phyloP scores from a whole-genome alignment of 2,888 invertebrate genomes.

The Oscheius onirici region DNA sequence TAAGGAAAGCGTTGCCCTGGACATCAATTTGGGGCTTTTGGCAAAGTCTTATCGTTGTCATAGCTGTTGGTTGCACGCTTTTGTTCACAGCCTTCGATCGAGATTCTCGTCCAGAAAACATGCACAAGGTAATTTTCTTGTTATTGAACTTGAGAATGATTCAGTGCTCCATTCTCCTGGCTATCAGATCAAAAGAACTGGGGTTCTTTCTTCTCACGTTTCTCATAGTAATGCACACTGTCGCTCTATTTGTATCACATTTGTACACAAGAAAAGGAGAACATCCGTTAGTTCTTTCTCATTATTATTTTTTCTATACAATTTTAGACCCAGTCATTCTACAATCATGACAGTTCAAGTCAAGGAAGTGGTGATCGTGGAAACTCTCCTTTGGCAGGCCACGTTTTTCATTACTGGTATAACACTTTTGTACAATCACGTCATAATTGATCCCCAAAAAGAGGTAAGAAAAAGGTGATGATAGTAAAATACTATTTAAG shows the following conservation, averaged over 20 bases:
- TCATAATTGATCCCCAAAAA: slow-evolving; percentile 43
- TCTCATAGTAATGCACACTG: slow-evolving; percentile 43
- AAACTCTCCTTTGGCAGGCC: slow-evolving; percentile 47
- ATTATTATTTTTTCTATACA: background rate
- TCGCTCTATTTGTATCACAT: slow-evolving; percentile 33
- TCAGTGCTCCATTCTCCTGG: slow-evolving; percentile 52
- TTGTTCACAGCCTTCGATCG: slow-evolving; percentile 55
- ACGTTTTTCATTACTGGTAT: slow-evolving; percentile 47
- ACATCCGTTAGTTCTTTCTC: slow-evolving; percentile 35
- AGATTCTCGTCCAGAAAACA: slow-evolving; percentile 36
- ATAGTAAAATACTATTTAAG: slow-evolving; percentile 2
- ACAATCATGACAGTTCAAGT: slow-evolving; percentile 35
- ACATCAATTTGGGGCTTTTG: slow-evolving; percentile 49
- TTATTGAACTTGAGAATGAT: background rate
- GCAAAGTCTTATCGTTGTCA: slow-evolving; percentile 45
- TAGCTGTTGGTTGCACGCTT: slow-evolving; percentile 42
- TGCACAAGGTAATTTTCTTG: slow-evolving; percentile 47
- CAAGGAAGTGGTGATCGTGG: slow-evolving; percentile 48
- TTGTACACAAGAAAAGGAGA: slow-evolving; percentile 33
- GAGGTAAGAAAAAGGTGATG: slow-evolving; percentile 38
- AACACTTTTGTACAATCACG: slow-evolving; percentile 43
- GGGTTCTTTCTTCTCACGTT: slow-evolving; percentile 47
- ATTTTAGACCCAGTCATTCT: background rate
- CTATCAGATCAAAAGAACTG: slow-evolving; percentile 39
- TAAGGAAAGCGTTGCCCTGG: slow-evolving; percentile 25